Conservation (phyloP, 2,797 vertebrate species). For the Coilia nasus region DNA sequence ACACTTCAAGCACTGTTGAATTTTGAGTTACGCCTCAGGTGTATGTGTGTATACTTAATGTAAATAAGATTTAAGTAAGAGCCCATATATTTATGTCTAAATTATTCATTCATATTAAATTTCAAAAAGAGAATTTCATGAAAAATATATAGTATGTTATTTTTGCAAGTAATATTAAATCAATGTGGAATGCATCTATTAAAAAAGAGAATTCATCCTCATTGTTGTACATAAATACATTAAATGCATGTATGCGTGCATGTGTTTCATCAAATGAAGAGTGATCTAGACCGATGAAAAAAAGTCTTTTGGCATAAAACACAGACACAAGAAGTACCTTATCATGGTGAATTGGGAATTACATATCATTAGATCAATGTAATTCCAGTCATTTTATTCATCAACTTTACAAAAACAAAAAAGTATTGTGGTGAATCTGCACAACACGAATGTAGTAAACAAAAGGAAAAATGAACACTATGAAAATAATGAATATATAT, state of each 20-base stretch:
- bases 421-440: background rate
- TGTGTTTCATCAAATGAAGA: background rate
- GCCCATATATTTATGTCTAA: conserved; percentile 72
- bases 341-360: background rate
- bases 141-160: conserved; percentile 35
- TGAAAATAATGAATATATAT: too few species aligned
- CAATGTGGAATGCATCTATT: conserved; percentile 26
- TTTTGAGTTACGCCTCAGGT: conserved; percentile 43
- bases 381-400: too few species aligned
- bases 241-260: background rate
- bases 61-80: conserved; percentile 72
- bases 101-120: conserved; percentile 49
- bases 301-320: background rate
- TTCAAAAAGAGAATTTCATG: conserved; percentile 13
- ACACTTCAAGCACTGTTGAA: conserved; percentile 72
- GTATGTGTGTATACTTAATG: conserved; percentile 71
- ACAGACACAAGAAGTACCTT: background rate
- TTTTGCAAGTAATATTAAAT: conserved; percentile 46
- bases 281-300: background rate
- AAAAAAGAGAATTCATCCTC: background rate
- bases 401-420: too few species aligned
- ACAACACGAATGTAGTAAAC: too few species aligned
- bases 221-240: background rate
- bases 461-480: too few species aligned
- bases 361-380: too few species aligned